These are phyloP conservation scores for Halichondria panicea DNA, from an alignment of 37 sponge, comb jelly and placozoan species.

Conservation along the genomic window DNA sequence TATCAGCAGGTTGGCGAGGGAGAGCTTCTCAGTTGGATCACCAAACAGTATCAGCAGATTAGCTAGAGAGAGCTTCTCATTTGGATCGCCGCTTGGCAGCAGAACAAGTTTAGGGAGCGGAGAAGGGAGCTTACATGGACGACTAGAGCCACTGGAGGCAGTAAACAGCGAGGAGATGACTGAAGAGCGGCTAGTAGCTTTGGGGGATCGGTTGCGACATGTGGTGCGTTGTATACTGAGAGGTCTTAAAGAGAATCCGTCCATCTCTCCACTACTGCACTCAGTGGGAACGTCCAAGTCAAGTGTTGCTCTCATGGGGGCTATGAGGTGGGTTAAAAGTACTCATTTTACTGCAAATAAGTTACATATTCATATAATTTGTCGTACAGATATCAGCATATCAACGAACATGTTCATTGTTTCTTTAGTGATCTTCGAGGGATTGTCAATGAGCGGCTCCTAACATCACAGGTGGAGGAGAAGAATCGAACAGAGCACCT, in stretches of 20 bases:
- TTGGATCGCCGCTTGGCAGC: not conserved
- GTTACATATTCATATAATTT: too few species aligned
- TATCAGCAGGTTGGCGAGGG: too few species aligned
- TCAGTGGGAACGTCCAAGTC: constrained; percentile 3
- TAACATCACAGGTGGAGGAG: constrained; percentile 84
- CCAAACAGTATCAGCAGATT: too few species aligned
- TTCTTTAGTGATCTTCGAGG: constrained; percentile 27
- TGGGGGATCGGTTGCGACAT: constrained; percentile 50
- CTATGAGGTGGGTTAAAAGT: constrained; percentile 3
- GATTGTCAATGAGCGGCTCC: constrained; percentile 66
- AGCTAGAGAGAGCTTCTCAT: too few species aligned
- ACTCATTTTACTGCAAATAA: too few species aligned
- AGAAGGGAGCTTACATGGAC: not conserved
- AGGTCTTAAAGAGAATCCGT: constrained; percentile 55
- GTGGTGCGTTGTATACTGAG: constrained; percentile 68
- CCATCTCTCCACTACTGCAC: constrained; percentile 46
- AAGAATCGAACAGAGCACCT: constrained; percentile 61
- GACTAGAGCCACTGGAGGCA: constrained; percentile 6
- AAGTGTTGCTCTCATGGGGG: not conserved
- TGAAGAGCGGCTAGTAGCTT: not conserved
- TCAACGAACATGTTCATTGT: too few species aligned
- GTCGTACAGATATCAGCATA: too few species aligned
- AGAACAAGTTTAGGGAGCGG: not conserved
- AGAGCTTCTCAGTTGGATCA: too few species aligned
- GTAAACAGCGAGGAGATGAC: not conserved